A percentile compares a stretch with the other conserved stretches of the same genome.
These are phyloP conservation scores for Copidosoma aretas DNA, from an alignment of 2,888 invertebrate species.

Conservation along the genomic window DNA sequence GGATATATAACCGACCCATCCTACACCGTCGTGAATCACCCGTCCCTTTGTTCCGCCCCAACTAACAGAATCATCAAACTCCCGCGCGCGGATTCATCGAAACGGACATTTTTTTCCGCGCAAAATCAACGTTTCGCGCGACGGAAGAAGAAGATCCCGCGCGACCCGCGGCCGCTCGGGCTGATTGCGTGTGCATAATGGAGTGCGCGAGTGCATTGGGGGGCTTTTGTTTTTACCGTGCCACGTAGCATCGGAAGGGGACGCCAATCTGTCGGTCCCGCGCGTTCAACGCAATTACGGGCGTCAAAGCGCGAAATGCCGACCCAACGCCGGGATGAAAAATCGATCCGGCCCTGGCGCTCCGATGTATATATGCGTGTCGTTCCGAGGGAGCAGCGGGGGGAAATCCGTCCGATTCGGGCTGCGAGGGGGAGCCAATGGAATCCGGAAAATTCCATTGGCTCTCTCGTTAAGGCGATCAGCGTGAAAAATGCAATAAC, in stretches of 20 bases:
- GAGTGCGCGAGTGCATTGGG: no score
- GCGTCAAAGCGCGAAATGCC: background rate
- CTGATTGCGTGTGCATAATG: no score
- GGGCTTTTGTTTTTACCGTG: background rate
- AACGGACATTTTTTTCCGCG: no score
- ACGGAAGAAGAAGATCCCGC: no score
- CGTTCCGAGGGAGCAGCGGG: background rate
- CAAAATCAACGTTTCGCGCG: no score
- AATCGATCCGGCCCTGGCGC: background rate
- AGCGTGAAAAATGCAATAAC: constrained; percentile 32
- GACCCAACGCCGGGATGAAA: background rate
- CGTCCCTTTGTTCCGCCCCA: no score
- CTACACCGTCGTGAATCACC: no score
- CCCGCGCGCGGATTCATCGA: no score
- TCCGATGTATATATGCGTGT: background rate
- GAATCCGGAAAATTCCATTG: constrained; percentile 22
- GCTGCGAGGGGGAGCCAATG: constrained; percentile 8
- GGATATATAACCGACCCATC: no score
- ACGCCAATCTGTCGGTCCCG: background rate
- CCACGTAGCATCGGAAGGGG: no score
- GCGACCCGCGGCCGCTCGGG: no score
- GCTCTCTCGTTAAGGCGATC: constrained; percentile 30
- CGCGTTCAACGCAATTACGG: background rate
- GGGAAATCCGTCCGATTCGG: constrained; percentile 21
- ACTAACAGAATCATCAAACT: no score